Conservation (phyloP, 2,113 vertebrate genomes). For the Nestor notabilis region DNA sequence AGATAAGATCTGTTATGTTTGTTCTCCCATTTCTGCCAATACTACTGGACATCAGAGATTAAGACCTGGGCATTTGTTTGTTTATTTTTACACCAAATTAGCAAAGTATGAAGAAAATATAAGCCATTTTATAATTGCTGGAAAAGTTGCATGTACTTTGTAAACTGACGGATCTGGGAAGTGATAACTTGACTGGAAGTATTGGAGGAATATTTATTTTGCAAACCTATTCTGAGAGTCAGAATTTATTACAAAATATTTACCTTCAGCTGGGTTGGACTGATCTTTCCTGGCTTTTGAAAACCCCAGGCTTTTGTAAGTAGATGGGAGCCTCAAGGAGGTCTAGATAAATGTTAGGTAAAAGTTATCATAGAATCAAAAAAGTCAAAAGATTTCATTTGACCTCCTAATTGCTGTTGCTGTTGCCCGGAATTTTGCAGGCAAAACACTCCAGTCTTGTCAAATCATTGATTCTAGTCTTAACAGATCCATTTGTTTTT, state of each 20-base stretch:
- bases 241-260: not conserved
- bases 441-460: conserved; percentile 17
- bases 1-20: conserved; percentile 11
- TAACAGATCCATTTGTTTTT: conserved; percentile 34
- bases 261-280: not conserved
- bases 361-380: conserved; percentile 6
- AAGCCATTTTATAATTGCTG: not conserved
- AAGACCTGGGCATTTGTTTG: not conserved
- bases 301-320: conserved; percentile 15
- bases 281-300: not conserved
- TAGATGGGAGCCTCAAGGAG: not conserved
- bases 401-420: not conserved
- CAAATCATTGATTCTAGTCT: conserved; percentile 11
- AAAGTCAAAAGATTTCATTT: not conserved
- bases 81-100: conserved; percentile 12
- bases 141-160: not conserved
- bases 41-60: not conserved
- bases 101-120: not conserved
- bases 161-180: not conserved
- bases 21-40: not conserved
- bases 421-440: conserved; percentile 5
- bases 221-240: not conserved
- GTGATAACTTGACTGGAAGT: not conserved
- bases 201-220: not conserved
- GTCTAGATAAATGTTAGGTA: conserved; percentile 5